Evolutionary conservation across 2,797 vertebrate genomes (phyloP), one percentile per base, ranked within the genome.

Genomic region (Mycteria americana): DNA sequence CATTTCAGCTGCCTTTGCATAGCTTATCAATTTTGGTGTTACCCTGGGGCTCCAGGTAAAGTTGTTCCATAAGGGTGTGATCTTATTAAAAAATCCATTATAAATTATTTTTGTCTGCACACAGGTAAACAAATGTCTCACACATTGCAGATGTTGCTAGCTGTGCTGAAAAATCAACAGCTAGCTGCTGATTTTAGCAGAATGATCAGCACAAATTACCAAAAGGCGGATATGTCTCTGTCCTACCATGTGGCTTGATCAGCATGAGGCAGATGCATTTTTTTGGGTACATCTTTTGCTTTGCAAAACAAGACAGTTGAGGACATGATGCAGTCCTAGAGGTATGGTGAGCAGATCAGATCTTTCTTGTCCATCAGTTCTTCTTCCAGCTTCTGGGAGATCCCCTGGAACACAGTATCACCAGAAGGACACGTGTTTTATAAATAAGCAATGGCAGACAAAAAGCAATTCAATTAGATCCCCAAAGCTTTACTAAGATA

Each of bases 391-490:
- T 76, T 93, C 75, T 93, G 62, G 46, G 79, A 88, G 68, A 93
- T 88, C 92, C 75, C 91, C 45, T 84, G 72, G 62, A 95, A 93
- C 76, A 93, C 51, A 86, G 54, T 54, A 89, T 65, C 65, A 85
- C 46, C 93, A 93, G 63, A 81, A 94, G 75, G 65, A 89, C 35
- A 48, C 1, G 1, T 62, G 57, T 67, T 89, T 92, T 89, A 88
- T 89, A 92, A 75, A 93, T 84, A 93, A 92, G 73, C 46, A 88
- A 60, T 76, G 88, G 50, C 89, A 92, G 69, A 86, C 57, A 78
- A 92, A 94, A 92, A 88, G 48, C 85, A 75, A 93, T 95, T 92
- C 79, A 95, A 95, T 96, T 92, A 96, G 92, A 93, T 94, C 82
- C 94, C 95, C 77, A 92, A 94, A 95, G 95, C 83, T 90, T 94